phyloP scores from a whole-genome alignment of 2,888 invertebrate genomes.

The Hirtodrosophila confusa region DNA sequence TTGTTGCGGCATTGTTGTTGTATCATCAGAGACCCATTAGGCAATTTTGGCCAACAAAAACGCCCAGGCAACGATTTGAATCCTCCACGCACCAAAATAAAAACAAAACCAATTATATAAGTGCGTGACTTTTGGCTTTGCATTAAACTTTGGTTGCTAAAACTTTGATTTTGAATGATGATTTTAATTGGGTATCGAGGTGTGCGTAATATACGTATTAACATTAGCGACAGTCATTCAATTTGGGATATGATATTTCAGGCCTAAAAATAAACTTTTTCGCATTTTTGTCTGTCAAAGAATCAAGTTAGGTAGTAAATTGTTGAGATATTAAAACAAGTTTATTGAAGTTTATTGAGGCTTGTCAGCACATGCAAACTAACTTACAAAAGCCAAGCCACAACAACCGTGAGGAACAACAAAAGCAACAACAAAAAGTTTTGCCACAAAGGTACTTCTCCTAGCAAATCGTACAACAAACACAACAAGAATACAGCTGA shows the following conservation, averaged over 20 bases:
- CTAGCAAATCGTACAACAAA: not conserved
- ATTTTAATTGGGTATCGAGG: slow-evolving; percentile 36
- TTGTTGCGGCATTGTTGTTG: slow-evolving; percentile 16
- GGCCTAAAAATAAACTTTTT: not conserved
- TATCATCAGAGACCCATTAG: slow-evolving; percentile 46
- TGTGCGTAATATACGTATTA: too few relatives aligned
- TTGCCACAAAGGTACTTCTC: slow-evolving; percentile 24
- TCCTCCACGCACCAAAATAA: slow-evolving; percentile 8
- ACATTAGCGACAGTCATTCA: too few relatives aligned
- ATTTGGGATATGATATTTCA: too few relatives aligned
- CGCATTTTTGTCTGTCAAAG: not conserved
- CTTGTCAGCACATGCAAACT: slow-evolving; percentile 75
- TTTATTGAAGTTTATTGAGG: slow-evolving; percentile 77
- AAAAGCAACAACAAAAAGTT: slow-evolving; percentile 38
- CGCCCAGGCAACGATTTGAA: not conserved
- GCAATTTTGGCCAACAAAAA: slow-evolving; percentile 31
- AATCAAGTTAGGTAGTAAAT: slow-evolving; percentile 35
- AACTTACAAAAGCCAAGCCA: slow-evolving; percentile 47
- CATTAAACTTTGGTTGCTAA: slow-evolving; percentile 31
- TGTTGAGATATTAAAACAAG: slow-evolving; percentile 68
- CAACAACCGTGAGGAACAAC: slow-evolving; percentile 41
- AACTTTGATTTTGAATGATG: slow-evolving; percentile 33
- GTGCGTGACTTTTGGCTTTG: slow-evolving; percentile 57
- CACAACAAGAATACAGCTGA: slow-evolving; percentile 9
- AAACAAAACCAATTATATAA: slow-evolving; percentile 9